Base-by-base conservation (phyloP, 2,113 vertebrate genomes). In the Brachionichthys hirsutus region DNA sequence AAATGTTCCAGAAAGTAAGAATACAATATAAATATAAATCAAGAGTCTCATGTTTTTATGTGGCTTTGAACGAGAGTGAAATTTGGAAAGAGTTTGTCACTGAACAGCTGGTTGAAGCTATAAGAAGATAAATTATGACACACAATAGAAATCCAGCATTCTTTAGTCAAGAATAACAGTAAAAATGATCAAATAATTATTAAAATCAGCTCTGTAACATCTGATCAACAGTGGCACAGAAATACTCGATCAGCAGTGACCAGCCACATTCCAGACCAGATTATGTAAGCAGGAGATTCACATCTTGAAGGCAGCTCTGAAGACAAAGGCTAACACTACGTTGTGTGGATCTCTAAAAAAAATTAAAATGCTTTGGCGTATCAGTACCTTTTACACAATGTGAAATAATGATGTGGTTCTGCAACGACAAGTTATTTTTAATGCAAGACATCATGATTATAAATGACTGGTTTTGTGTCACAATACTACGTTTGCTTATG, bases 31-130 rank as follows among this genome's bases (percentile, higher is more conserved):
- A 30, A 6, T 30, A 30, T 30, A 30, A 6, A 3, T n/a, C n/a
- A n/a, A n/a, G n/a, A n/a, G n/a, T 30, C 6, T 30, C 24, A 30
- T 30, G 24, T 6, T 30, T 30, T 30, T 30, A 30, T 30, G 24
- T 30, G 24, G 15, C 15, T 67, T 20, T 57, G 15, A 34, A 43
- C 1, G 40, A 15, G 24, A 30, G 24, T 3, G 3, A 40, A 65
- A 60, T 40, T 41, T 47, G 17, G 20, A 35, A 44, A 30, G 19
- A 51, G 62, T 58, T 58, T 16, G 44, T 58, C 19, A 54, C 15
- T 3, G 13, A 58, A 54, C 63, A 63, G 47, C 58, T 34, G 42
- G 48, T 20, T 34, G 24, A 22, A 49, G 36, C 19, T 45, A 30
- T 54, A 54, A n/a, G 44, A 30, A 42, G 10, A 38, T 12, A 10